These are phyloP conservation scores for Acanthurus leucopareius DNA, from an alignment of 2,797 vertebrate species.

Conservation along the genomic window DNA sequence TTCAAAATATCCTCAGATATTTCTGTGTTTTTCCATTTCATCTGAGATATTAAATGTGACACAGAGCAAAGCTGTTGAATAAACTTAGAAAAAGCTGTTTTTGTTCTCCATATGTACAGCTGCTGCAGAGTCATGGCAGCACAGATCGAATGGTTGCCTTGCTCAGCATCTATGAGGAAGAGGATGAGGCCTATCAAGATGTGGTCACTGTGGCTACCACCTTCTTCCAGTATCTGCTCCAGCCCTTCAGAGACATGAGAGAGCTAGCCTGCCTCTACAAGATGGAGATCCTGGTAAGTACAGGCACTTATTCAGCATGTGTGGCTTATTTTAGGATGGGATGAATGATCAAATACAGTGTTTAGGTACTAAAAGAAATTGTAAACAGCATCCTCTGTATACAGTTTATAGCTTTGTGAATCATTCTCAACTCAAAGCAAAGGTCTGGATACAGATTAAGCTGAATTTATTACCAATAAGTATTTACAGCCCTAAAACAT, in stretches of 20 bases:
- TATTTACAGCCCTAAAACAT: too few species aligned
- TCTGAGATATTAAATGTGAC: background rate
- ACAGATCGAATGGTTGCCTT: constrained; percentile 90
- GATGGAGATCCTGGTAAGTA: constrained; percentile 92
- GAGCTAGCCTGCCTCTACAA: constrained; percentile 93
- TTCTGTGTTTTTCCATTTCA: background rate
- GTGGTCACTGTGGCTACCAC: constrained; percentile 90
- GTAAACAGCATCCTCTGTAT: too few species aligned
- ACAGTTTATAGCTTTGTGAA: too few species aligned
- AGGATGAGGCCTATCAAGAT: constrained; percentile 92
- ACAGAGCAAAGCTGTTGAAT: background rate
- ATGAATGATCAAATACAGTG: background rate
- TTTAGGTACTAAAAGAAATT: too few species aligned
- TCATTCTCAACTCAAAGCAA: too few species aligned
- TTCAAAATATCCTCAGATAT: background rate
- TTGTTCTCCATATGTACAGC: constrained; percentile 70
- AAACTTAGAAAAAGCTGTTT: constrained; percentile 4
- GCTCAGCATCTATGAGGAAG: constrained; percentile 91
- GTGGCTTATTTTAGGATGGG: background rate
- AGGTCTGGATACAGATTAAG: too few species aligned
- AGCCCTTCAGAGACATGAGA: constrained; percentile 95
- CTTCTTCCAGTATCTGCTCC: constrained; percentile 95
- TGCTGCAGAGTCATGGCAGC: constrained; percentile 88
- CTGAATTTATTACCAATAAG: too few species aligned
- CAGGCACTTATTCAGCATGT: background rate